phyloP scores from a whole-genome alignment of 2,113 vertebrate genomes.

The Xenotilapia longispinis region DNA sequence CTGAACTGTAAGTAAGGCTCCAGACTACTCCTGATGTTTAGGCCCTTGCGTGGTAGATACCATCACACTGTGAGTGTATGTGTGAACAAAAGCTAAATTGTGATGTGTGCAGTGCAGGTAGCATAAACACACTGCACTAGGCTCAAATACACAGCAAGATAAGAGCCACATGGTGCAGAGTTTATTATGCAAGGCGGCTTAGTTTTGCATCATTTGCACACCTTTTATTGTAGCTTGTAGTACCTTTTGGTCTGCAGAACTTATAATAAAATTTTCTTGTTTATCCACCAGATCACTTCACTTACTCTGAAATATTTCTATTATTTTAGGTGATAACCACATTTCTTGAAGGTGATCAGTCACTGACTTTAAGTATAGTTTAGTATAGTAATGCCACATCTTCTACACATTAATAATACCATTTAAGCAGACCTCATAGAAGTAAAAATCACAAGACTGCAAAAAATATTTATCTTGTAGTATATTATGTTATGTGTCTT shows the following conservation, averaged over 20 bases:
- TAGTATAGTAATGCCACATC: neutral
- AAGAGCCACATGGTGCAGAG: neutral
- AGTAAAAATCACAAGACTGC: slow-evolving; percentile 21
- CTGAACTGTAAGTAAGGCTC: neutral
- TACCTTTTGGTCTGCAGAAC: neutral
- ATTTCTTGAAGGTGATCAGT: neutral
- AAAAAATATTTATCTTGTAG: slow-evolving; percentile 35
- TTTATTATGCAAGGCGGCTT: neutral
- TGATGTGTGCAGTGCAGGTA: neutral
- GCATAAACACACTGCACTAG: neutral
- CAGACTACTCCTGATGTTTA: neutral
- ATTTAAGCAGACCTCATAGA: neutral
- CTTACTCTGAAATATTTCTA: neutral
- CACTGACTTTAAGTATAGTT: neutral
- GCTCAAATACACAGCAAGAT: neutral
- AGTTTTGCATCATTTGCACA: neutral
- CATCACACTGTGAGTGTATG: neutral
- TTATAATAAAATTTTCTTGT: neutral
- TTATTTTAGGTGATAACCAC: neutral
- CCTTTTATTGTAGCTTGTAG: neutral
- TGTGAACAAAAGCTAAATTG: neutral
- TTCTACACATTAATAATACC: neutral
- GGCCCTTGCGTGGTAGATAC: neutral
- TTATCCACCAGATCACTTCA: neutral
- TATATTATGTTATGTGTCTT: slow-evolving; percentile 66